Evolutionary conservation across 2,113 vertebrate genomes (phyloP).

Genomic region (crab-eating macaque (Macaca fascicularis)): DNA sequence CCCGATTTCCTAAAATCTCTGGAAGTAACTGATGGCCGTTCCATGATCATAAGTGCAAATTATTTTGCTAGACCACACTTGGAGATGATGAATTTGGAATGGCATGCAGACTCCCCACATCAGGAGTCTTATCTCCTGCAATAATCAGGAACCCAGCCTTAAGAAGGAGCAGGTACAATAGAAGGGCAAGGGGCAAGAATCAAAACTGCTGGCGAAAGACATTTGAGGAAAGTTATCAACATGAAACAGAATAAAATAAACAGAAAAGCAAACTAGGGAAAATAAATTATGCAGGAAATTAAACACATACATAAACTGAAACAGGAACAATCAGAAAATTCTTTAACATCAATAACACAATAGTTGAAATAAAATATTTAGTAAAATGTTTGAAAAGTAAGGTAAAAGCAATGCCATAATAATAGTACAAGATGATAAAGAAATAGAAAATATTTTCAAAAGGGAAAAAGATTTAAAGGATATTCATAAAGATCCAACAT

Average conservation of each 20-base stretch:
- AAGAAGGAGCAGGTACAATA: not conserved
- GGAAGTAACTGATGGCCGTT: not conserved
- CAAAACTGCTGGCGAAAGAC: not conserved
- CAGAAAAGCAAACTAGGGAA: not conserved
- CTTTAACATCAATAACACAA: not conserved
- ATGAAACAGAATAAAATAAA: slow-evolving; percentile 10
- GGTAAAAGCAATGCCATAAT: not conserved
- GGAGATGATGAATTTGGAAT: not conserved
- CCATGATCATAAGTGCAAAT: not conserved
- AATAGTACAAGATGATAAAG: not conserved
- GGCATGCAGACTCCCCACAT: not conserved
- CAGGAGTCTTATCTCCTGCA: not conserved
- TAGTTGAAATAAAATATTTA: not conserved
- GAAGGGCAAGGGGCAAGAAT: not conserved
- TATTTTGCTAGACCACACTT: not conserved
- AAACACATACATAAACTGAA: not conserved
- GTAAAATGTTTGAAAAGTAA: not conserved
- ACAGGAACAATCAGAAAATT: not conserved
- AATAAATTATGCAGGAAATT: not conserved
- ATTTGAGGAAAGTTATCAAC: not conserved
- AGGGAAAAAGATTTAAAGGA: not conserved
- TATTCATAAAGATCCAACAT: not conserved
- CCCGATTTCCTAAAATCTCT: not conserved
- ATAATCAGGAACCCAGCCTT: not conserved
- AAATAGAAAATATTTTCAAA: not conserved